These are phyloP conservation scores for Pyrrhosoma nymphula DNA, from an alignment of 2,888 invertebrate species.

Conservation along the genomic window DNA sequence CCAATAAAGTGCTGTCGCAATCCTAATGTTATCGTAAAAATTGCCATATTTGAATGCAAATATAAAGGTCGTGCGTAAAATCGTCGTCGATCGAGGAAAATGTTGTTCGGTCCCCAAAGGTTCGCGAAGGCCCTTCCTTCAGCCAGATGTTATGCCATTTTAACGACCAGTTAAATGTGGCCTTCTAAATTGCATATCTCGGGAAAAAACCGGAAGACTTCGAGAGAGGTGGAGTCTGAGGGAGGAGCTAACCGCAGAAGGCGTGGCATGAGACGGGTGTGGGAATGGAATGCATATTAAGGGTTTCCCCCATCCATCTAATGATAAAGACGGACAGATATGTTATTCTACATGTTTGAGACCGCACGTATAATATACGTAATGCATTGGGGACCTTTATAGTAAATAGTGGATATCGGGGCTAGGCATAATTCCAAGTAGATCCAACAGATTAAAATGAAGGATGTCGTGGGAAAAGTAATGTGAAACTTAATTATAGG, in stretches of 20 bases:
- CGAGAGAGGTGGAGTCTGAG: not conserved
- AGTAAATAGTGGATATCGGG: too few relatives aligned
- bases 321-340: too few relatives aligned
- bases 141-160: slow-evolving; percentile 32
- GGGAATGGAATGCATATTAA: not conserved
- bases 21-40: not conserved
- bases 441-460: too few relatives aligned
- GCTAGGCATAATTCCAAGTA: too few relatives aligned
- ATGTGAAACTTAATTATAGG: too few relatives aligned
- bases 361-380: too few relatives aligned
- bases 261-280: not conserved
- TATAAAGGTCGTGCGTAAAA: not conserved
- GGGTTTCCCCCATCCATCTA: not conserved
- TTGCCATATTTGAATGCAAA: not conserved
- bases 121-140: slow-evolving; percentile 26
- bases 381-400: too few relatives aligned
- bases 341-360: too few relatives aligned
- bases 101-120: slow-evolving; percentile 7
- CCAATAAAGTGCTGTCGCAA: not conserved
- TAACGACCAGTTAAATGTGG: slow-evolving; percentile 30
- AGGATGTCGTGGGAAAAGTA: too few relatives aligned
- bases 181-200: not conserved
- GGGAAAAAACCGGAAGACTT: not conserved
- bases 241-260: not conserved
- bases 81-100: slow-evolving; percentile 27